Evolutionary conservation across 2,113 vertebrate species (phyloP).

Genomic region (Saimiri boliviensis): DNA sequence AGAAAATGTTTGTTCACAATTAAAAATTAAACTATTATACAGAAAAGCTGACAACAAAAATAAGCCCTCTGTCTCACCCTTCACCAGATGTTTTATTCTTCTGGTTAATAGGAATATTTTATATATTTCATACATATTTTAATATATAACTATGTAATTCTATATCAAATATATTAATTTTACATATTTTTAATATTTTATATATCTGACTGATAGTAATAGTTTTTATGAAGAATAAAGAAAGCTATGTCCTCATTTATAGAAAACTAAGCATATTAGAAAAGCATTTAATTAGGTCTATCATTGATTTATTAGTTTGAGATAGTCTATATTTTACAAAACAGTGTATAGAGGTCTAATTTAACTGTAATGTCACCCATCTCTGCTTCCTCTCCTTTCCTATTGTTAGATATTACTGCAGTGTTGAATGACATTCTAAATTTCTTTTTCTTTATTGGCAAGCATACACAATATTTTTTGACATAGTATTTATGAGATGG

Average conservation of each 20-base stretch:
- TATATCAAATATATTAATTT: no score
- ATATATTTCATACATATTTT: no score
- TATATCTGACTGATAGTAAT: no score
- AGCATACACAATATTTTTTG: neutral
- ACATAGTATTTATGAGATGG: neutral
- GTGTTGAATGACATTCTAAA: neutral
- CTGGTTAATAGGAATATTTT: no score
- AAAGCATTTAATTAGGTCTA: neutral
- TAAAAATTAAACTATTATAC: neutral
- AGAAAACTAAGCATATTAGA: neutral
- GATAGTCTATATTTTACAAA: neutral
- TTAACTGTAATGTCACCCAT: neutral
- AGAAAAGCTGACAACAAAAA: neutral
- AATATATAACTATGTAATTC: no score
- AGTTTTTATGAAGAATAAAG: no score
- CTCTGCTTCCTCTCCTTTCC: neutral
- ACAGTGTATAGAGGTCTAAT: neutral
- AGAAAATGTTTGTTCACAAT: neutral
- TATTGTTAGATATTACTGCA: neutral
- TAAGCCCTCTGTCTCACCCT: neutral
- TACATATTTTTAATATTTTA: no score
- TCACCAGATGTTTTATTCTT: no score
- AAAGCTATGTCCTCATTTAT: neutral
- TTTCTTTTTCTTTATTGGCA: neutral
- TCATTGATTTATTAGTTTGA: neutral